phyloP scores from a whole-genome alignment of 2,888 invertebrate species.

The Cotesia congregata region DNA sequence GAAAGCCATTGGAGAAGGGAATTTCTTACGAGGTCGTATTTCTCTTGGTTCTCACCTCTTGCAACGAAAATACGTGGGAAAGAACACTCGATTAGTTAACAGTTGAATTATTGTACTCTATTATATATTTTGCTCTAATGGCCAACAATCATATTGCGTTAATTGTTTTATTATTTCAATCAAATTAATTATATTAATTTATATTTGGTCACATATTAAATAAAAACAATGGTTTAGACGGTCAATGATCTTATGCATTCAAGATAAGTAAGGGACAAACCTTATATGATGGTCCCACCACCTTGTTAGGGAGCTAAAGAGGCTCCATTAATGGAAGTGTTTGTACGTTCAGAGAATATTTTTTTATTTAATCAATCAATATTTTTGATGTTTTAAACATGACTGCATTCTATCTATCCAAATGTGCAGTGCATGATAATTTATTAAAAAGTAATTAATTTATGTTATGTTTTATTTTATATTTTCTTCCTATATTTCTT shows the following conservation, averaged over 20 bases:
- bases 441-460: background rate
- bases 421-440: background rate
- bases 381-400: background rate
- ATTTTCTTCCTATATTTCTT: background rate
- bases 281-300: conserved; percentile 57
- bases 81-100: conserved; percentile 7
- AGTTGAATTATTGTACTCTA: background rate
- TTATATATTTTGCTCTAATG: conserved; percentile 8
- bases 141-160: background rate
- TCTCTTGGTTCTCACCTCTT: conserved; percentile 23
- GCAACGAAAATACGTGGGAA: conserved; percentile 30
- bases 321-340: conserved; percentile 55
- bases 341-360: background rate
- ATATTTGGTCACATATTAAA: conserved; percentile 9
- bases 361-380: background rate
- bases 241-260: conserved; percentile 58
- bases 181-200: background rate
- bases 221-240: conserved; percentile 49
- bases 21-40: conserved; percentile 25
- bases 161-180: background rate
- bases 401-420: background rate
- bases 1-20: conserved; percentile 25
- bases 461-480: background rate
- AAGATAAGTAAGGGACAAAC: conserved; percentile 42
- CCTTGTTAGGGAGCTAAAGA: conserved; percentile 56